Evolutionary conservation across 1,140 invertebrate genomes (phyloP), one percentile per base, ranked within the genome.

Genomic region (Achroia grisella): DNA sequence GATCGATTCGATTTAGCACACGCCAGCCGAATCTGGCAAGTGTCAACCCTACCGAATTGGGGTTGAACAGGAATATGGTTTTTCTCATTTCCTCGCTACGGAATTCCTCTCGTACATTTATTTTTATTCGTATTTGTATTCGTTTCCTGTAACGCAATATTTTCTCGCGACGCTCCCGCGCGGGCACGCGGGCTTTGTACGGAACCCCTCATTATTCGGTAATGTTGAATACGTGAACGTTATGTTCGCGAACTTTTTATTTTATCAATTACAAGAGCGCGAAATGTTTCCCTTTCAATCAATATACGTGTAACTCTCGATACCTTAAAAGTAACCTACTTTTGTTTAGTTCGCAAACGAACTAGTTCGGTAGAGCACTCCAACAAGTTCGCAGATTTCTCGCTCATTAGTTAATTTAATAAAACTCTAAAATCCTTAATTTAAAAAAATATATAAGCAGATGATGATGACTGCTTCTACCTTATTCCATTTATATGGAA

Each of bases 71-170:
- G 69, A 74, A 77, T 79, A 84, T 78, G 81, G 77, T 86, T 84
- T 87, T 83, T 78, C 77, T 86, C 80, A 85, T 87, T 84, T 85
- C 82, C 78, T 62, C 65, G 32, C 47, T 59, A 37, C 62, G 54
- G 67, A 69, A 77, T 76, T 65, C 62, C 66, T 71, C 62, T 53
- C 62, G 55, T 70, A 63, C 67, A 62, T 80, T 76, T 73, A 79
- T 83, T 83, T 80, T 79, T 77, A 79, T 75, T 69, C 67, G 56
- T 72, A 69, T 79, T 78, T 79, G 79, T 79, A 79, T 81, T 78
- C 73, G 65, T 71, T 78, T 81, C 73, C 73, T 73, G 71, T 71
- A 63, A 67, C 50, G 67, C 48, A 52, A 62, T 74, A 71, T 76
- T 66, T 81, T 74, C 74, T 64, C 52, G 55, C 57, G 67, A 71